Evolutionary conservation across 2,888 invertebrate species (phyloP), one percentile per base, ranked within the genome.

Genomic region (Synanthedon formicaeformis): DNA sequence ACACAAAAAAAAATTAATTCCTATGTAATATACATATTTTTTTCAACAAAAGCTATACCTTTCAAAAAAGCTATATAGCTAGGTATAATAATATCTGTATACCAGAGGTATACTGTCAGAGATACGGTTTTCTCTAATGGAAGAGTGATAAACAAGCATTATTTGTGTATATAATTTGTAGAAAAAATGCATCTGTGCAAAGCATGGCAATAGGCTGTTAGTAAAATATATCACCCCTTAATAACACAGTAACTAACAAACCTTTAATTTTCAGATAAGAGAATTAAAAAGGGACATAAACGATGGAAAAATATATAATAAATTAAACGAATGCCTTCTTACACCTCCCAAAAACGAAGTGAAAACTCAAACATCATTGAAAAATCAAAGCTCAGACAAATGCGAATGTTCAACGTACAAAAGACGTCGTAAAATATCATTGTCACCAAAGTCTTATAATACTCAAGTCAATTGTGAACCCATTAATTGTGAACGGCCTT

Each of bases 341-440:
- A 71, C 61, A 57, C 71, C 75, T 52, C 75, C 79, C 57, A 57
- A 56, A 55, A 83, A 81, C 67, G 75, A 76, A 41, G 82, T 81
- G 57, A 79, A 76, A 62, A 58, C 70, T 1, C 84, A 84, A 69
- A 74, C 77, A 23, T 57, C 56, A 5, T 2, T 61, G 14, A 60
- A 53, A 5, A 65, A 58, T 51, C 27, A 56, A 51, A 67, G 58
- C 55, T 68, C 69, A 53, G 77, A 73, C 52, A 71, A 61, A 52
- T 84, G 83, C 56, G 70, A 73, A 57, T 85, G 84, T 64, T 58
- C 66, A 73, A 57, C 84, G 83, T 63, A 62, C 13, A 81, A 78
- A 56, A 75, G 71, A 56, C 66, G 74, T 13, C 71, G 65, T 40
- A 69, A 62, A 52, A 54, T 56, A 14, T 56, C 63, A 14, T 57